Percentiles rank a stretch among this genome's conserved stretches.
Conservation (phyloP, 2,113 vertebrate species). For the Hypanus sabinus region DNA sequence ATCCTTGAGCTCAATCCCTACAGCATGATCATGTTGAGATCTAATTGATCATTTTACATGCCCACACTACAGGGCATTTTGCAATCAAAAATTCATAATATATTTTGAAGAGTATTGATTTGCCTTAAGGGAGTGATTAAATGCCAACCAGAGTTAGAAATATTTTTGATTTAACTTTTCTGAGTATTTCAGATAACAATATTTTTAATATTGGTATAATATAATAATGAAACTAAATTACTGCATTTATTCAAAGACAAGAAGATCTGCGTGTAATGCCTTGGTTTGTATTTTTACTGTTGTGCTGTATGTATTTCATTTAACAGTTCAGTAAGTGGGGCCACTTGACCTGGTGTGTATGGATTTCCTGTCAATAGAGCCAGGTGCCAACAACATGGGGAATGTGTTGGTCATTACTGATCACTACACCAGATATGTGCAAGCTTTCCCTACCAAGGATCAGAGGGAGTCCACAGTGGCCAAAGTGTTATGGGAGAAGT, state of each 20-base stretch:
- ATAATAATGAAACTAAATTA: neutral
- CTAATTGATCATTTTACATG: neutral
- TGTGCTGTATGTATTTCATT: too few species aligned
- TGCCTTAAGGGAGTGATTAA: slow-evolving; percentile 17
- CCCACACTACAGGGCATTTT: neutral
- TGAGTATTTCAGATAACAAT: slow-evolving; percentile 12
- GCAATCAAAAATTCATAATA: neutral
- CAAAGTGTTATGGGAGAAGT: too few species aligned
- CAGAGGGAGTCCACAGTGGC: too few species aligned
- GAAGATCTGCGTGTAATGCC: too few species aligned
- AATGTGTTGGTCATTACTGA: too few species aligned
- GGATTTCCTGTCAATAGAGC: too few species aligned
- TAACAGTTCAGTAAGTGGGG: too few species aligned
- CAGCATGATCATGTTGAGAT: neutral
- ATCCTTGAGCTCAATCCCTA: neutral
- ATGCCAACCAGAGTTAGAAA: neutral
- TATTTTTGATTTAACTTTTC: neutral
- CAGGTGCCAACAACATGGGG: too few species aligned
- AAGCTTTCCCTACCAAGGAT: too few species aligned
- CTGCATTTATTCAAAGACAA: neutral
- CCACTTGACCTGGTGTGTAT: too few species aligned
- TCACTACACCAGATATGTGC: too few species aligned
- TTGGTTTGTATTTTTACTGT: too few species aligned
- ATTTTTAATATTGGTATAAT: neutral
- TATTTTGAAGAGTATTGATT: neutral